Percentiles rank a stretch among this genome's conserved stretches.
Conservation (phyloP, 2,888 invertebrate genomes). For the Papilio elwesi region DNA sequence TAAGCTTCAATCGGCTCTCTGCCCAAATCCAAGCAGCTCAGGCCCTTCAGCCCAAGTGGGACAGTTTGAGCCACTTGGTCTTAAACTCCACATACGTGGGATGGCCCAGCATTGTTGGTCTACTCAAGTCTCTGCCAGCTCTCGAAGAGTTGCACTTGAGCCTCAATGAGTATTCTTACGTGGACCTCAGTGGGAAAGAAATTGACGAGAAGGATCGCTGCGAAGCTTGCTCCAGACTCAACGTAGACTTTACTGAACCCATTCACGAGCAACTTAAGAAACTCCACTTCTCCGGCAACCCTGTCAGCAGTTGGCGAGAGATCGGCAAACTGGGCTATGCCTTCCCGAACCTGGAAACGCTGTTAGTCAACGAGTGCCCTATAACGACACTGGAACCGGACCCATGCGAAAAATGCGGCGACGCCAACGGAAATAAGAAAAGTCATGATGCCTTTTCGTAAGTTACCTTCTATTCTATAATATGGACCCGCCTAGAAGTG, state of each 20-base stretch:
- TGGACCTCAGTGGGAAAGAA: conserved; percentile 85
- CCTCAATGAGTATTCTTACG: conserved; percentile 93
- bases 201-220: conserved; percentile 69
- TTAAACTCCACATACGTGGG: conserved; percentile 94
- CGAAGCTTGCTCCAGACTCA: conserved; percentile 70
- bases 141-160: conserved; percentile 96
- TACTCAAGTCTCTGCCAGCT: conserved; percentile 90
- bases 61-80: conserved; percentile 90
- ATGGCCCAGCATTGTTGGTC: conserved; percentile 91
- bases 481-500: no score
- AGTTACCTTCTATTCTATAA: conserved; percentile 51
- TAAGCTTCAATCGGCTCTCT: conserved; percentile 94
- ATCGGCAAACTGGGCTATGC: conserved; percentile 92
- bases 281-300: conserved; percentile 95
- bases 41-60: conserved; percentile 77
- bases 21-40: conserved; percentile 87
- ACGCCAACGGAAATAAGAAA: conserved; percentile 77
- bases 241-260: conserved; percentile 65
- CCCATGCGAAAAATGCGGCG: conserved; percentile 83
- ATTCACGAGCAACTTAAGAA: conserved; percentile 89
- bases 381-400: conserved; percentile 86
- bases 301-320: conserved; percentile 92
- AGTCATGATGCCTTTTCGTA: conserved; percentile 86
- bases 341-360: conserved; percentile 93
- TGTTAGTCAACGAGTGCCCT: conserved; percentile 94